Percentiles rank a stretch among this genome's conserved stretches.
Evolutionary conservation across 1,140 invertebrate species (phyloP).

Genomic region (Cheumatopsyche charites): DNA sequence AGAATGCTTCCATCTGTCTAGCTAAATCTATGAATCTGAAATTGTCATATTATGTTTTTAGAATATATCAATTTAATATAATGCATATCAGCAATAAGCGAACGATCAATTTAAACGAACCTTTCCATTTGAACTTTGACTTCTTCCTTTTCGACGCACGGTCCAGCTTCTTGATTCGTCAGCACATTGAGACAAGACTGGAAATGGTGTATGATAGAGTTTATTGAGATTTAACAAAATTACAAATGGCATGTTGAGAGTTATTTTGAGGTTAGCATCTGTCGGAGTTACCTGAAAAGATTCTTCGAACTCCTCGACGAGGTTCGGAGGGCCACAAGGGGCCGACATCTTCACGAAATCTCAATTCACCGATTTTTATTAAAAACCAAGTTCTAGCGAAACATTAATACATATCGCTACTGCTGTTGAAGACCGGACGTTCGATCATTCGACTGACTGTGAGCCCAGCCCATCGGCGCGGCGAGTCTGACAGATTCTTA

Average conservation of each 20-base stretch:
- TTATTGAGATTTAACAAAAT: constrained; percentile 42
- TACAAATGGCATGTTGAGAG: too few relatives aligned
- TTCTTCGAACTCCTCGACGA: constrained; percentile 47
- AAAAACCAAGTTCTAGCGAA: too few relatives aligned
- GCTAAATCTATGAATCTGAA: constrained; percentile 87
- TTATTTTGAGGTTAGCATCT: background rate
- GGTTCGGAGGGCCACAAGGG: constrained; percentile 42
- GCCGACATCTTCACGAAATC: constrained; percentile 39
- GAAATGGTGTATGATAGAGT: too few relatives aligned
- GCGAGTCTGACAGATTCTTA: too few relatives aligned
- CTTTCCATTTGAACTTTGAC: constrained; percentile 85
- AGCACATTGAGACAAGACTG: constrained; percentile 84
- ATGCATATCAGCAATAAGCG: background rate
- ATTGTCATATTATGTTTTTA: constrained; percentile 49
- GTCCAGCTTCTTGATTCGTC: constrained; percentile 81
- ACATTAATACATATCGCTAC: too few relatives aligned
- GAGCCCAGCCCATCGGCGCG: too few relatives aligned
- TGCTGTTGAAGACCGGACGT: too few relatives aligned
- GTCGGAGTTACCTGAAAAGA: constrained; percentile 43
- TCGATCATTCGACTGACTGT: too few relatives aligned
- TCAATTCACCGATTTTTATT: too few relatives aligned
- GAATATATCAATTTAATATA: background rate
- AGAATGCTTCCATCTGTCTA: constrained; percentile 92
- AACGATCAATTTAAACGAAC: constrained; percentile 33
- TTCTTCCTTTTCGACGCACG: constrained; percentile 81